Base-by-base conservation (phyloP, 2,113 vertebrate species). In the Lagopus muta region DNA sequence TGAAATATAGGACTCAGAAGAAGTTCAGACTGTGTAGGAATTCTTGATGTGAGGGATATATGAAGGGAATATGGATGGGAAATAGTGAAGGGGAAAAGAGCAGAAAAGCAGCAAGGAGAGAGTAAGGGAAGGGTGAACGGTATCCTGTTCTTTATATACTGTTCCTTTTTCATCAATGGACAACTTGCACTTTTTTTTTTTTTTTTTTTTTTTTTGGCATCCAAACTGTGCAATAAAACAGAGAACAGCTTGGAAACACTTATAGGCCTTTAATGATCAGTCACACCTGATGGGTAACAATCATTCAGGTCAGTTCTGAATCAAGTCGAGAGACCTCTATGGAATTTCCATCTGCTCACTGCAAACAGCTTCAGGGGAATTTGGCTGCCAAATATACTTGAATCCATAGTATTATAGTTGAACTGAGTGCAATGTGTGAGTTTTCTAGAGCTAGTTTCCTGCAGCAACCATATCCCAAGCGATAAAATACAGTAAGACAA, bases 271-370 rank as follows among this genome's bases (percentile, higher is more conserved):
- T 81, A 91, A 72, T 81, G 79, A 61, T 86, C 82, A 42, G 65
- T 64, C 81, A 88, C 65, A 96, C 48, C 92, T 69, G 85, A 94
- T 81, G 79, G 91, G 72, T 72, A 91, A 92, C 82, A 91, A 92
- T 89, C 73, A 69, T 65, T 75, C 54, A 91, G 83, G 80, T 82
- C 87, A 75, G 42, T 84, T 81, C 88, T 94, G 88, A 94, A 84
- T 0, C 0, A 81, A n/a, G 72, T 83, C 80, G 89, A 94, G 69
- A 84, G 82, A 90, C 40, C 66, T 94, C 88, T 88, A 54, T 0
- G 6, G 88, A 94, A 91, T 86, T 91, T 94, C 88, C 93, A 92
- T 91, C 87, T 86, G 55, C 82, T 94, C 9, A 0, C 65, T n/a
- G 0, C 85, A 69, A 94, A 85, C 38, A 80, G 75, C 79, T 91